Percentiles rank a stretch among this genome's conserved stretches.
phyloP scores from a whole-genome alignment of 1,140 invertebrate species.

The Sinella curviseta region DNA sequence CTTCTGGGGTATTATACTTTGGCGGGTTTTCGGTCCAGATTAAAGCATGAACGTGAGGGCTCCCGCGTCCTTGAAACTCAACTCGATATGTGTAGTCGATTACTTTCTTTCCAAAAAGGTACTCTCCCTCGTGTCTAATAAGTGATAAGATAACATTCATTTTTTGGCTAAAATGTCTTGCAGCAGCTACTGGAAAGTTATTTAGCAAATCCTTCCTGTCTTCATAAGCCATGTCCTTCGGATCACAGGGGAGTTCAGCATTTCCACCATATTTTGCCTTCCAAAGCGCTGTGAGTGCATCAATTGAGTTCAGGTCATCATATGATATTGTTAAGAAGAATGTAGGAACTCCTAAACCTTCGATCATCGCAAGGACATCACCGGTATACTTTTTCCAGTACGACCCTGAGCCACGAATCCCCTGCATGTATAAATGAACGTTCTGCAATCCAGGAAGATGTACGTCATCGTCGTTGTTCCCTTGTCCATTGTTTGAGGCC shows the following conservation, averaged over 20 bases:
- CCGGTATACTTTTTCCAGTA: slow-evolving; percentile 17
- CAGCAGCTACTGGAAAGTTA: not conserved
- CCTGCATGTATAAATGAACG: not conserved
- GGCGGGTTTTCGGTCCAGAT: slow-evolving; percentile 55
- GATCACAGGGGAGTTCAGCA: not conserved
- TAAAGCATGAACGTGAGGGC: slow-evolving; percentile 55
- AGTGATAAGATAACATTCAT: not conserved
- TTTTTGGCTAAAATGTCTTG: not conserved
- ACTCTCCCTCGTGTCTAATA: not conserved
- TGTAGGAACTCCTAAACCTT: not conserved
- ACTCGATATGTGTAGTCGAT: slow-evolving; percentile 48
- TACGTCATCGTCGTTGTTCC: not conserved
- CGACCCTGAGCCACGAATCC: not conserved
- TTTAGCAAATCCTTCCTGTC: not conserved
- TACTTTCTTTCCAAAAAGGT: not conserved
- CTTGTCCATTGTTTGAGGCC: not conserved
- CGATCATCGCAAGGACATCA: not conserved
- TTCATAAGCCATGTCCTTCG: not conserved
- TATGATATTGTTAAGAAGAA: slow-evolving; percentile 24
- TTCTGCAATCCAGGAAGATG: not conserved
- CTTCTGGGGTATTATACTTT: slow-evolving; percentile 50
- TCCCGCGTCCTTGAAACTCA: slow-evolving; percentile 56
- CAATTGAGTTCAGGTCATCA: not conserved
- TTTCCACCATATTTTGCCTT: slow-evolving; percentile 2
- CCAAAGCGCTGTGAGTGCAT: not conserved